Evolutionary conservation across 2,888 invertebrate species (phyloP).

Genomic region (Selenia dentaria): DNA sequence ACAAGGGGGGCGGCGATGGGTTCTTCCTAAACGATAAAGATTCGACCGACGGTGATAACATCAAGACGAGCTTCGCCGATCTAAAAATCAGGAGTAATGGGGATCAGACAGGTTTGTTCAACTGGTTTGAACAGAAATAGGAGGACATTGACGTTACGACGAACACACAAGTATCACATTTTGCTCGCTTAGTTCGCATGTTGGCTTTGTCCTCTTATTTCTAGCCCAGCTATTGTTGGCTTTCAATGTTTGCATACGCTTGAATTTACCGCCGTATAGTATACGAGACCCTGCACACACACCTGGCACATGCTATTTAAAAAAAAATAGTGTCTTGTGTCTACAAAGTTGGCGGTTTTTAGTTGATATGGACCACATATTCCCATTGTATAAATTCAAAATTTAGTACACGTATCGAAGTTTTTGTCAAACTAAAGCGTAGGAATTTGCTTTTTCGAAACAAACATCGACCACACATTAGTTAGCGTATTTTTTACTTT

Average conservation of each 20-base stretch:
- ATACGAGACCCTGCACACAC: conserved; percentile 34
- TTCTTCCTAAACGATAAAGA: conserved; percentile 78
- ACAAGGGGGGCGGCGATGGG: conserved; percentile 74
- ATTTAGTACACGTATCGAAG: conserved; percentile 10
- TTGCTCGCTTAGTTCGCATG: conserved; percentile 38
- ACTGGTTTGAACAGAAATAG: conserved; percentile 28
- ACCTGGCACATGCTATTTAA: conserved; percentile 17
- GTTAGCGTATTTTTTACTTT: too few species aligned
- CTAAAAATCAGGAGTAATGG: conserved; percentile 84
- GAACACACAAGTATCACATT: conserved; percentile 5
- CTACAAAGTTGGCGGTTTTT: conserved; percentile 17
- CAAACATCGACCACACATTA: conserved; percentile 3
- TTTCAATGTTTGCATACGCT: conserved; percentile 46
- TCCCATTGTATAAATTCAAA: conserved; percentile 57
- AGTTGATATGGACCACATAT: conserved; percentile 62
- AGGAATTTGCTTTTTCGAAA: background rate
- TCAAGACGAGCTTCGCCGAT: conserved; percentile 89
- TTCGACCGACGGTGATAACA: conserved; percentile 83
- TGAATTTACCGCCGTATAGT: conserved; percentile 33
- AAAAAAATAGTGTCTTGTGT: conserved; percentile 7
- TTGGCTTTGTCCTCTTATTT: conserved; percentile 35
- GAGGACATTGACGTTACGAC: conserved; percentile 29
- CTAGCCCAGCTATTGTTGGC: conserved; percentile 34
- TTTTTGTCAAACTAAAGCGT: too few species aligned
- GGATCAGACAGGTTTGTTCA: conserved; percentile 71